Conservation (phyloP, 30 jellyfish, hydroid and myxozoan genomes). For the Mastigias papua region DNA sequence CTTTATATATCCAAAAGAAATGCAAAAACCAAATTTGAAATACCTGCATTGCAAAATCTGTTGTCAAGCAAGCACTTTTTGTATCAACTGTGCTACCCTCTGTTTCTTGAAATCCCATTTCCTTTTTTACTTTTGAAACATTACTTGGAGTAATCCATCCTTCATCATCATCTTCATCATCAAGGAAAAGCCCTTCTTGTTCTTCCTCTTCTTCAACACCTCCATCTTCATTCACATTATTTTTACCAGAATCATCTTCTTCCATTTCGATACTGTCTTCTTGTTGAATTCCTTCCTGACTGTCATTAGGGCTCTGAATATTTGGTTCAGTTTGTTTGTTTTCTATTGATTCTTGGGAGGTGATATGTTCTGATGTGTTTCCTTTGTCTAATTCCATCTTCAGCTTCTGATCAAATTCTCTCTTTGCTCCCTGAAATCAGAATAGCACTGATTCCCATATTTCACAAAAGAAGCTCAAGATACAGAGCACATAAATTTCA, state of each 20-base stretch:
- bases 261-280: neutral
- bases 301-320: neutral
- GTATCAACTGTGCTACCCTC: constrained; percentile 38
- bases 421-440: too few relatives aligned
- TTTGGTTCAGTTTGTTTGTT: neutral
- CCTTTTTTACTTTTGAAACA: constrained; percentile 72
- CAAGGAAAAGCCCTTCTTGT: neutral
- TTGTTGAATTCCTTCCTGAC: neutral
- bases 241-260: constrained; percentile 15
- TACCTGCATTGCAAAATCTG: constrained; percentile 99
- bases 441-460: too few relatives aligned
- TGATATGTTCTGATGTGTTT: too few relatives aligned
- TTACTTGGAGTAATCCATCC: constrained; percentile 98
- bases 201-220: constrained; percentile 1
- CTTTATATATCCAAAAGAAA: too few relatives aligned
- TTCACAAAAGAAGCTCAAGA: too few relatives aligned
- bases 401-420: too few relatives aligned
- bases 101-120: constrained; percentile 85
- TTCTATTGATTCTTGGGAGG: neutral
- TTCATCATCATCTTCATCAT: constrained; percentile 67
- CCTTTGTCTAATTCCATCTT: too few relatives aligned
- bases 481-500: too few relatives aligned
- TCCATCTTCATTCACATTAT: neutral
- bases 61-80: constrained; percentile 85
- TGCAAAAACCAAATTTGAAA: too few relatives aligned